Evolutionary conservation across 23 tunicate species (phyloP).

Genomic region (Botrylloides violaceus): DNA sequence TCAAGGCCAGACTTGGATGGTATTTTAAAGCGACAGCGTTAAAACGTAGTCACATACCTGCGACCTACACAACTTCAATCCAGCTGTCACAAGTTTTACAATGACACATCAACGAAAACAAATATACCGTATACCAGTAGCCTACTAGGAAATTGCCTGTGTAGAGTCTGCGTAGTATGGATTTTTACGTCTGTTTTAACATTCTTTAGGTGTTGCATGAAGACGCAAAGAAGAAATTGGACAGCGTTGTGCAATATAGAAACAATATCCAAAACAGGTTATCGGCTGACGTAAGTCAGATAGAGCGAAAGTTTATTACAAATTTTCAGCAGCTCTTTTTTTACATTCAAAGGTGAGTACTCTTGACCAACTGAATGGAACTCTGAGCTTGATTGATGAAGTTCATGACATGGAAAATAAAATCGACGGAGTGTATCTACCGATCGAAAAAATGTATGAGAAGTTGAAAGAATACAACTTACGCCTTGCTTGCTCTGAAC

Average conservation of each 20-base stretch:
- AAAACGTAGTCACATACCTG: too few relatives aligned
- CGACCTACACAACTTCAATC: too few relatives aligned
- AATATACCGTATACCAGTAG: too few relatives aligned
- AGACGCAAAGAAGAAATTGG: slow-evolving; percentile 75
- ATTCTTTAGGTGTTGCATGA: slow-evolving; percentile 72
- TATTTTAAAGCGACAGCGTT: too few relatives aligned
- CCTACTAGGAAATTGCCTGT: too few relatives aligned
- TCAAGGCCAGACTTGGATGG: too few relatives aligned
- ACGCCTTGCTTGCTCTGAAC: slow-evolving; percentile 69
- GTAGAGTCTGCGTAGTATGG: too few relatives aligned
- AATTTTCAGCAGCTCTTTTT: neutral
- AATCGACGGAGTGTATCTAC: slow-evolving; percentile 81
- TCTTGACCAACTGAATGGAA: slow-evolving; percentile 75
- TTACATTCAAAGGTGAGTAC: slow-evolving; percentile 48
- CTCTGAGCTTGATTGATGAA: slow-evolving; percentile 70
- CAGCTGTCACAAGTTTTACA: too few relatives aligned
- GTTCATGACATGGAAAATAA: slow-evolving; percentile 94
- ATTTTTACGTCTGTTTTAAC: too few relatives aligned
- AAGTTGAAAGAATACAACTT: slow-evolving; percentile 66
- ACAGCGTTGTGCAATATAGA: slow-evolving; percentile 65
- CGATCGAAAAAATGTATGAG: slow-evolving; percentile 87
- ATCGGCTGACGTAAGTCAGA: slow-evolving; percentile 57
- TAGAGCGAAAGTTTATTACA: neutral
- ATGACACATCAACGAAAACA: too few relatives aligned
- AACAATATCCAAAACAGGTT: slow-evolving; percentile 60